phyloP scores from a whole-genome alignment of 2,888 invertebrate species.

The Clivina fossor region DNA sequence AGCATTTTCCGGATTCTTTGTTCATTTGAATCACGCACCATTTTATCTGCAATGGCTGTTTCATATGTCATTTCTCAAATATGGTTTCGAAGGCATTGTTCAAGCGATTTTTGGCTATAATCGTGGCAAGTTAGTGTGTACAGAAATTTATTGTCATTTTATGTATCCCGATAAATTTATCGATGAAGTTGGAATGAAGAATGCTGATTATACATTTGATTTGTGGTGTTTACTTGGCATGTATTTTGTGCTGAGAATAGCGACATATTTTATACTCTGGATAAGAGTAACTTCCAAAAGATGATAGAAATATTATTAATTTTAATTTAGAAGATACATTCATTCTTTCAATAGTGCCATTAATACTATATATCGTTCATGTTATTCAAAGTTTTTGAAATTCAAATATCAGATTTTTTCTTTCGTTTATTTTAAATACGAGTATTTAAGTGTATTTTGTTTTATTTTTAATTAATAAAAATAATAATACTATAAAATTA shows the following conservation, averaged over 20 bases:
- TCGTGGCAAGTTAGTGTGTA: constrained; percentile 72
- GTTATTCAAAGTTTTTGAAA: too few relatives aligned
- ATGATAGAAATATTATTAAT: too few relatives aligned
- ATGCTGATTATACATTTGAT: constrained; percentile 67
- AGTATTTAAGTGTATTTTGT: too few relatives aligned
- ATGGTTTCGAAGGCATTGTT: constrained; percentile 82
- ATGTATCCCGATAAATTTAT: constrained; percentile 70
- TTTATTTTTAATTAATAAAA: too few relatives aligned
- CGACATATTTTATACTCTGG: constrained; percentile 69
- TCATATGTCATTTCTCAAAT: constrained; percentile 84
- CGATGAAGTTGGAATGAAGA: constrained; percentile 69
- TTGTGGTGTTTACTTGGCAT: constrained; percentile 66
- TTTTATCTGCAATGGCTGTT: constrained; percentile 80
- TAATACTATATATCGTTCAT: too few relatives aligned
- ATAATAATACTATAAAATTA: too few relatives aligned
- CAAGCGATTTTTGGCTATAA: constrained; percentile 81
- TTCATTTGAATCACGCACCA: constrained; percentile 80
- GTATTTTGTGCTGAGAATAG: constrained; percentile 63
- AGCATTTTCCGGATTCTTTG: constrained; percentile 91
- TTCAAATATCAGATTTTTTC: too few relatives aligned
- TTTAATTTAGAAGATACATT: too few relatives aligned
- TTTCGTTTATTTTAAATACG: too few relatives aligned
- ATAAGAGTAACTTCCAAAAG: constrained; percentile 62
- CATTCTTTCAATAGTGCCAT: too few relatives aligned
- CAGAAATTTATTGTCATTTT: constrained; percentile 75